Conservation (phyloP, 2,888 invertebrate species). For the Oeneis ivallda region DNA sequence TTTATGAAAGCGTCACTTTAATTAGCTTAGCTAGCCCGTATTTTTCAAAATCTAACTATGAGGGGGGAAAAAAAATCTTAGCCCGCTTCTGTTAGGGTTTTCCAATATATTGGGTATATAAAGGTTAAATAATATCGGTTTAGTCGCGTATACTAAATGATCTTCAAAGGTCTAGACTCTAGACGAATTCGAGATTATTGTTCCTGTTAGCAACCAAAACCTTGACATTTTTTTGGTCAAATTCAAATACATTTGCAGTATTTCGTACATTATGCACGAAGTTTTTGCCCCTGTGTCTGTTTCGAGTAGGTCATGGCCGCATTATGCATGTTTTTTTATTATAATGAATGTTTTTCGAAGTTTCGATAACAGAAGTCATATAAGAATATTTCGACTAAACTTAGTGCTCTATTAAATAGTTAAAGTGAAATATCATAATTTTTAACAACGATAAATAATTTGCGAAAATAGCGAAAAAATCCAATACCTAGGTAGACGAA, state of each 20-base stretch:
- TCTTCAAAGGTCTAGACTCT: neutral
- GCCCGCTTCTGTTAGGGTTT: too few relatives aligned
- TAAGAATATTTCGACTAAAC: neutral
- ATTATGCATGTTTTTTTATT: conserved; percentile 50
- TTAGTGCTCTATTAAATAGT: too few relatives aligned
- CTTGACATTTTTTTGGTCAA: conserved; percentile 8
- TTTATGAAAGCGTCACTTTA: too few relatives aligned
- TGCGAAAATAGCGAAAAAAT: neutral
- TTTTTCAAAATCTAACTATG: too few relatives aligned
- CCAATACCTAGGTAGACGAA: neutral
- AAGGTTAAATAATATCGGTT: neutral
- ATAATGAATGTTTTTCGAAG: neutral
- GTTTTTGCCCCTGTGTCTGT: conserved; percentile 39
- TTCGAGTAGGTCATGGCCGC: conserved; percentile 57
- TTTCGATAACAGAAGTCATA: neutral
- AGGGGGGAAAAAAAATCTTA: too few relatives aligned
- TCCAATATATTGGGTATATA: too few relatives aligned
- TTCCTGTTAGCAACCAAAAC: neutral
- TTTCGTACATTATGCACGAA: conserved; percentile 30
- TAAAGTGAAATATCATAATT: too few relatives aligned
- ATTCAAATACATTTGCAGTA: conserved; percentile 25
- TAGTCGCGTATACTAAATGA: neutral
- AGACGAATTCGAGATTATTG: neutral
- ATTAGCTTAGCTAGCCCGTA: too few relatives aligned
- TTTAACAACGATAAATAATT: too few relatives aligned